Base-by-base conservation (phyloP, 2,797 vertebrate species). In the Dendrocincla fuliginosa region DNA sequence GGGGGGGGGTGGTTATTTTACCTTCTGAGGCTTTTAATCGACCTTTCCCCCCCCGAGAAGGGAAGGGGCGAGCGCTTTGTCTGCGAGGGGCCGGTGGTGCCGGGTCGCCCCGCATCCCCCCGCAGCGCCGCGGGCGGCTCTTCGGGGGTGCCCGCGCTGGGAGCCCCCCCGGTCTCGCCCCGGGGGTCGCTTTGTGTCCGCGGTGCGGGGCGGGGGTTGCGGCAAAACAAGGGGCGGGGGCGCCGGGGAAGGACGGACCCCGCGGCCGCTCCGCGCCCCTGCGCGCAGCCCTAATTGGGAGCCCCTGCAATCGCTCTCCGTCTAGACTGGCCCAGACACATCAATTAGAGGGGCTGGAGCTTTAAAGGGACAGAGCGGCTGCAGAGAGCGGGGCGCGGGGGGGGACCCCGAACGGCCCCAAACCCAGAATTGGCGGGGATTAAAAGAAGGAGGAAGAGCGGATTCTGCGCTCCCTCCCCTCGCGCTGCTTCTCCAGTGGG, bases 291-390 rank as follows among this genome's bases (percentile, higher is more conserved):
- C 10, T 96, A 96, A 97, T 94, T 96, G 97, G 97, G 96, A 94
- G 95, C 96, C 81, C 97, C 90, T 97, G 94, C 97, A 93, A 80
- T 97, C 97, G 88, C 97, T 96, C 69, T 96, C 97, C 44, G 97
- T 97, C 98, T 97, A 97, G 97, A 98, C 97, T 93, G 96, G 97
- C 94, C 96, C 97, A 97, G 98, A 97, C 97, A 76, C 97, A 97
- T 95, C 97, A 97, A 98, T 98, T 97, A 96, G 95, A 90, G 93
- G 90, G 79, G 92, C 92, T 89, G 93, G 47, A 56, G 92, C 57
- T 93, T 92, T 97, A 96, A 97, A 97, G 95, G 88, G 91, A 55
- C 90, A 96, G 94, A 76, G 95, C 87, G 95, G 95, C 95, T 55
- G 91, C 96, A 93, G 94, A 90, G 96, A 93, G 96, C 6, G 84